Conservation (phyloP, 2,113 vertebrate genomes). For the Microcebus ravelobensis region DNA sequence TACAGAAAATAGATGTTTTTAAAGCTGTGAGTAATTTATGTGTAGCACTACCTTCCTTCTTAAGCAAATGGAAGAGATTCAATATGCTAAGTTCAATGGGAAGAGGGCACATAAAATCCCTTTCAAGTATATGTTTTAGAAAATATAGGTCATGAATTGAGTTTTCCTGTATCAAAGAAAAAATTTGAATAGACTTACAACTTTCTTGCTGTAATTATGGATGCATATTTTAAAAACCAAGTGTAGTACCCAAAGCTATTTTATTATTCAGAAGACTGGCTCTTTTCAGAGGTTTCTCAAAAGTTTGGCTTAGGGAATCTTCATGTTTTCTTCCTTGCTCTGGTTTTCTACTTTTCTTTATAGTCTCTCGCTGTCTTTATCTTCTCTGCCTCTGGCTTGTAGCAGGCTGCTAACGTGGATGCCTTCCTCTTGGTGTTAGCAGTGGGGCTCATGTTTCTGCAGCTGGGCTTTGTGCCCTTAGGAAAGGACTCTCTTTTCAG, state of each 20-base stretch:
- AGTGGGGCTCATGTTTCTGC: fast-evolving
- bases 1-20: not conserved
- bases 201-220: conserved; percentile 66
- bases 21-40: not conserved
- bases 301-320: conserved; percentile 11
- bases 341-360: not conserved
- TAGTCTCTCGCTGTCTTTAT: not conserved
- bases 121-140: conserved; percentile 69
- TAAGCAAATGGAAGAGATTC: conserved; percentile 24
- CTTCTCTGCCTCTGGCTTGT: not conserved
- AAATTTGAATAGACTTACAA: conserved; percentile 55
- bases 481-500: not conserved
- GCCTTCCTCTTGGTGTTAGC: not conserved
- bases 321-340: not conserved
- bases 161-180: conserved; percentile 69
- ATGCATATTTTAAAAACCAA: conserved; percentile 44
- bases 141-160: conserved; percentile 67
- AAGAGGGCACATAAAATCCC: conserved; percentile 36
- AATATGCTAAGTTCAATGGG: not conserved
- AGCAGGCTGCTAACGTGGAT: not conserved
- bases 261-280: conserved; percentile 48
- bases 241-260: conserved; percentile 53
- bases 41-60: conserved; percentile 21
- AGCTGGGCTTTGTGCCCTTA: not conserved
- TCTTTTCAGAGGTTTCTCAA: conserved; percentile 40